Percentiles rank a stretch among this genome's conserved stretches.
Evolutionary conservation across 2,888 invertebrate species (phyloP).

Genomic region (Arge pagana): DNA sequence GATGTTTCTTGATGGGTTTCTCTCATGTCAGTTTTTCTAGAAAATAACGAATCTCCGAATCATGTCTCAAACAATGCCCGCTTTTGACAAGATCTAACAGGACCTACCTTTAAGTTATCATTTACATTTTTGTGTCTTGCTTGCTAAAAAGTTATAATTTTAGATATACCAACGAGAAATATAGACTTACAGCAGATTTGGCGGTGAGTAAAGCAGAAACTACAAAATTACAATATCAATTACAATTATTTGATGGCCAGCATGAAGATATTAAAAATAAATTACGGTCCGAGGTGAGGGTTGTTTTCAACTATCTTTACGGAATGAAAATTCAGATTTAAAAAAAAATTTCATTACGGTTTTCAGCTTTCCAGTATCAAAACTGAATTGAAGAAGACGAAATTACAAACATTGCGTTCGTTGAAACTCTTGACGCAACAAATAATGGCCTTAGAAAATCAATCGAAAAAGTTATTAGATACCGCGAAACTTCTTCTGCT

Average conservation of each 20-base stretch:
- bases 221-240: slow-evolving; percentile 6
- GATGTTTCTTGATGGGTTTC: neutral
- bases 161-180: slow-evolving; percentile 13
- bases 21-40: neutral
- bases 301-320: too few species aligned
- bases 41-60: too few species aligned
- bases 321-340: too few species aligned
- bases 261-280: slow-evolving; percentile 11
- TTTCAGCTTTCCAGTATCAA: slow-evolving; percentile 9
- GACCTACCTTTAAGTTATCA: too few species aligned
- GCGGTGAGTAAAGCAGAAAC: slow-evolving; percentile 13
- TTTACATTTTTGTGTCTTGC: neutral
- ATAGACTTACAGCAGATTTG: slow-evolving; percentile 9
- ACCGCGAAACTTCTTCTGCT: slow-evolving; percentile 10
- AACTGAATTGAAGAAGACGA: slow-evolving; percentile 8
- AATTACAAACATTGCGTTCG: slow-evolving; percentile 1
- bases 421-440: slow-evolving; percentile 10
- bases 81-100: too few species aligned
- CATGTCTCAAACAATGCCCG: too few species aligned
- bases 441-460: slow-evolving; percentile 13
- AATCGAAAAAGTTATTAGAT: slow-evolving; percentile 7
- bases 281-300: slow-evolving; percentile 12
- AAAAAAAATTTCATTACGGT: too few species aligned
- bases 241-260: slow-evolving; percentile 5
- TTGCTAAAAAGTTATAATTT: neutral